Conservation (phyloP, 1,140 invertebrate genomes). For the Diabrotica virgifera region DNA sequence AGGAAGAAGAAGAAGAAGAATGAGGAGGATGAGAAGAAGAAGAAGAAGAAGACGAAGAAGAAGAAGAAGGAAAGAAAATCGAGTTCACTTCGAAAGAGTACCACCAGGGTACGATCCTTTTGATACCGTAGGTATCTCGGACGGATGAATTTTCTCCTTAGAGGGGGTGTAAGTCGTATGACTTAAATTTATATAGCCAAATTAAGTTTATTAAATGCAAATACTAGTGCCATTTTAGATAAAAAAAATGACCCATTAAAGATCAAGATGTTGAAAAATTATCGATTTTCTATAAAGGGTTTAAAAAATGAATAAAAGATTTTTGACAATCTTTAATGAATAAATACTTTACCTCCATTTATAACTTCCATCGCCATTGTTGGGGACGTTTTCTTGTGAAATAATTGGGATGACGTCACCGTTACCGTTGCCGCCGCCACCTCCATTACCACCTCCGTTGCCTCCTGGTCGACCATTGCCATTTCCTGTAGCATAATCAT, state of each 20-base stretch:
- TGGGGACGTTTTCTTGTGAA: slow-evolving; percentile 41
- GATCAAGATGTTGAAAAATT: no score
- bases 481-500: slow-evolving; percentile 15
- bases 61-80: no score
- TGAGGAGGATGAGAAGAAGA: no score
- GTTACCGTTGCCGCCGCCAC: slow-evolving; percentile 24
- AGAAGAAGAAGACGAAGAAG: no score
- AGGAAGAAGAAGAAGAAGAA: neutral
- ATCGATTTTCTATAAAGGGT: no score
- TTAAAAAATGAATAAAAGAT: neutral
- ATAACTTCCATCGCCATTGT: slow-evolving; percentile 47
- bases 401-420: slow-evolving; percentile 37
- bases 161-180: neutral
- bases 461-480: slow-evolving; percentile 24
- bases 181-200: neutral
- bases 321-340: neutral
- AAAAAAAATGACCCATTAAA: no score
- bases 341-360: slow-evolving; percentile 34
- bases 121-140: no score
- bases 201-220: neutral
- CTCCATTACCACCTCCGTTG: slow-evolving; percentile 16
- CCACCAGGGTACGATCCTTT: no score
- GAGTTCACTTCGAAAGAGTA: no score
- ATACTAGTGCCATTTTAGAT: no score
- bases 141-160: no score